Conservation (phyloP, 2,888 invertebrate genomes). For the Netelia inedita region DNA sequence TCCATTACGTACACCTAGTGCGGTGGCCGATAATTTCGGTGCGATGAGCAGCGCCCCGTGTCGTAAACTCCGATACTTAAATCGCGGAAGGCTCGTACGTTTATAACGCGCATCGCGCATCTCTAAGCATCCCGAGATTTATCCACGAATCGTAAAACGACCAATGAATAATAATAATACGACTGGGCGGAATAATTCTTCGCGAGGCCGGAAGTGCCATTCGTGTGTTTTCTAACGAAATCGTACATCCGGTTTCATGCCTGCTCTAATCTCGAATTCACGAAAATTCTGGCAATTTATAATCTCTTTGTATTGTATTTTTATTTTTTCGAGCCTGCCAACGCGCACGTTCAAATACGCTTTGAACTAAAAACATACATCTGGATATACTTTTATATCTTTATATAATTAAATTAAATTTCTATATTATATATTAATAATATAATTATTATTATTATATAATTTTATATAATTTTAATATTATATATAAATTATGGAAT, state of each 20-base stretch:
- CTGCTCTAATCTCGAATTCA: background rate
- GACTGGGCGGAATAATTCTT: background rate
- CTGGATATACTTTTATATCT: background rate
- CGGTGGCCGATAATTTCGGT: constrained; percentile 29
- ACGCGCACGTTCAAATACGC: constrained; percentile 1
- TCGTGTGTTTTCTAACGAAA: constrained; percentile 15
- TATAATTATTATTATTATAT: no score
- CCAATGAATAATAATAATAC: background rate
- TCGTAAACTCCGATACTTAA: constrained; percentile 59
- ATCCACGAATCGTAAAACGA: constrained; percentile 36
- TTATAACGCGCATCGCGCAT: constrained; percentile 57
- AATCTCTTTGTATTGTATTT: background rate
- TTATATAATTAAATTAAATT: no score
- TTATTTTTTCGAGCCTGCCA: background rate
- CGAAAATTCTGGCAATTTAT: background rate
- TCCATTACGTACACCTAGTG: background rate
- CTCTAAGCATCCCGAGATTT: constrained; percentile 67
- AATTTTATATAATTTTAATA: no score
- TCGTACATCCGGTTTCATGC: constrained; percentile 11
- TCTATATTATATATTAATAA: no score
- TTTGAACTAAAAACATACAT: background rate
- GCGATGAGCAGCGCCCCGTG: background rate
- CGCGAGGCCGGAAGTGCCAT: constrained; percentile 17
- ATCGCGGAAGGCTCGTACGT: constrained; percentile 62
- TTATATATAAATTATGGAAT: no score